Evolutionary conservation across 2,888 invertebrate genomes (phyloP), one percentile per base, ranked within the genome.

Genomic region (Tyria jacobaeae): DNA sequence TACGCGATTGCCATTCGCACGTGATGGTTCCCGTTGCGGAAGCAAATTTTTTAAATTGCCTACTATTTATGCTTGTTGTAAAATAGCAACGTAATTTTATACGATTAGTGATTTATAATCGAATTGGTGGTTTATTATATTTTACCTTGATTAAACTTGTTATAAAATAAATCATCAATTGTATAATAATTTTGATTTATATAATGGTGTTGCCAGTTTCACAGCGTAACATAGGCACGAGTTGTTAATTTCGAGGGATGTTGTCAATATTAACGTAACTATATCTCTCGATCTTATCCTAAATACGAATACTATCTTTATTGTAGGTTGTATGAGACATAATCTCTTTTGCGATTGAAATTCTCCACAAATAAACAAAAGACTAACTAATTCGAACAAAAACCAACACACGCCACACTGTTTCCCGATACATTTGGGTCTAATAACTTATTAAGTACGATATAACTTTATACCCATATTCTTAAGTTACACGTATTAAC

Each of bases 1-100:
- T 35, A 17, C 50, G 52, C 71, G 71, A 76, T 80, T 58, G 59
- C 67, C 64, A 72, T 71, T 73, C 68, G 76, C 75, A 79, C 63
- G 71, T 76, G 73, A 71, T 70, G 64, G 69, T 73, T 77, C 69
- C 73, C 74, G 68, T 53, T 54, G 74, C 78, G 69, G 69, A 77
- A 79, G 72, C 71, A 61, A 73, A 17, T 75, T 72, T 80, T 79
- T 66, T 35, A 78, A 75, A 75, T 75, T 78, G 58, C 55, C 62
- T 67, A 64, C 69, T 75, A 70, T 68, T 58, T 64, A 68, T 64
- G 49, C 48, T 41, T 62, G 55, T 44, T 44, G 12, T 59, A n/a
- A 53, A 59, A 49, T 53, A 31, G 53, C 52, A 55, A 24, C 60
- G 59, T 72, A 78, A 75, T 75, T 75, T 69, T 55, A 61, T 62